These are phyloP conservation scores for Sphecodes monilicornis DNA, from an alignment of 2,888 invertebrate species.

Conservation along the genomic window DNA sequence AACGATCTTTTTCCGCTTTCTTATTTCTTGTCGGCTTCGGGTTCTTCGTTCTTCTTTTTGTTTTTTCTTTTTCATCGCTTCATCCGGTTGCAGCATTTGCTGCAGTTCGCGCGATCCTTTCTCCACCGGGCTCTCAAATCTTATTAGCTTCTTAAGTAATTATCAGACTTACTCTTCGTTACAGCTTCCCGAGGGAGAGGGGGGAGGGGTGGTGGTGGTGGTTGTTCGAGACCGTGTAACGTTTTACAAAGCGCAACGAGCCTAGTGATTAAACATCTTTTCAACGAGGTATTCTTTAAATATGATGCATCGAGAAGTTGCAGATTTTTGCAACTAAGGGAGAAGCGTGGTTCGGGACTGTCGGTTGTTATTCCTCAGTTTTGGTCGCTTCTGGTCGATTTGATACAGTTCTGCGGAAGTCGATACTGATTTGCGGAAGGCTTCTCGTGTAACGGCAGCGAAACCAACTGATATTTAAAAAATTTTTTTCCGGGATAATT, in stretches of 20 bases:
- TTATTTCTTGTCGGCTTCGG: not conserved
- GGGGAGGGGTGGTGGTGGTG: too few species aligned
- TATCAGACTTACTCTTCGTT: not conserved
- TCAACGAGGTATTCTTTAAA: too few species aligned
- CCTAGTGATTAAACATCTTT: too few species aligned
- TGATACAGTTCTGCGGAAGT: not conserved
- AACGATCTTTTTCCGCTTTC: not conserved
- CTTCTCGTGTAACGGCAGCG: too few species aligned
- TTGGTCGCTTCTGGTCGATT: too few species aligned
- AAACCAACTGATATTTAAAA: too few species aligned
- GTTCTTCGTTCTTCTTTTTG: not conserved
- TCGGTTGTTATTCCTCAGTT: too few species aligned
- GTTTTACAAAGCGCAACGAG: not conserved
- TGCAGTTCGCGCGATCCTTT: not conserved
- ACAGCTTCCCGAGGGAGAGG: not conserved
- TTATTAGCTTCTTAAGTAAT: not conserved
- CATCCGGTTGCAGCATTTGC: not conserved
- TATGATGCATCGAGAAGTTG: not conserved
- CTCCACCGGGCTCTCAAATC: not conserved
- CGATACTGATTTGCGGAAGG: too few species aligned
- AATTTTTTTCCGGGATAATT: too few species aligned
- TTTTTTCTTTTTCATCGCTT: not conserved
- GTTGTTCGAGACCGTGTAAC: not conserved
- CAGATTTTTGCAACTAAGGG: not conserved
- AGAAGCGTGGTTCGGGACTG: not conserved